Conservation (phyloP, 92 coral and sea anemone genomes). For the Virgularia gustaviana region DNA sequence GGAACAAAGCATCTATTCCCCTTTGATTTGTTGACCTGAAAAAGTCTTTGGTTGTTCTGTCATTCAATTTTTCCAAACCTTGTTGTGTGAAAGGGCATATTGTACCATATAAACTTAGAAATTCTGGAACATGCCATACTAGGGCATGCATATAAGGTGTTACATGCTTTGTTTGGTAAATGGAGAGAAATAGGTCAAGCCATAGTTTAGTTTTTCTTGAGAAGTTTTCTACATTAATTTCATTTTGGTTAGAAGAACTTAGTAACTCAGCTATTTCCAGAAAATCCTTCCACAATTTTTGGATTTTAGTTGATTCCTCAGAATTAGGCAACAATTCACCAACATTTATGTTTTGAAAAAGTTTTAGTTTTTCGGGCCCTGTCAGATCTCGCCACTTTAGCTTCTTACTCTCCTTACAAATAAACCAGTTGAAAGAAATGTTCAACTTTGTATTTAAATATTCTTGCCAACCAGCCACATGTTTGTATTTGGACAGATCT, state of each 20-base stretch:
- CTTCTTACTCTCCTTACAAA: conserved; percentile 38
- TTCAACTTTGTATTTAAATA: conserved; percentile 31
- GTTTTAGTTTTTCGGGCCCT: conserved; percentile 39
- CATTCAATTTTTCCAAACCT: no score
- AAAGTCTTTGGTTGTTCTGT: conserved; percentile 51
- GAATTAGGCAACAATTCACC: conserved; percentile 30
- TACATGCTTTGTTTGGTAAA: conserved; percentile 34
- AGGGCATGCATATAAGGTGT: conserved; percentile 40
- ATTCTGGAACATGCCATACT: conserved; percentile 40
- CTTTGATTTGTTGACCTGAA: conserved; percentile 55
- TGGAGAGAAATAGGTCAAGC: conserved; percentile 1
- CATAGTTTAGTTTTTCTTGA: conserved; percentile 15
- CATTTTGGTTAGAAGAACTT: conserved; percentile 15
- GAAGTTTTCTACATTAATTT: conserved; percentile 17
- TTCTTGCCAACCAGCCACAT: conserved; percentile 22
- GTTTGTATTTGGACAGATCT: conserved; percentile 1
- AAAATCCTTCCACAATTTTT: conserved; percentile 28
- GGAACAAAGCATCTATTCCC: conserved; percentile 45
- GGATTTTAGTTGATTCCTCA: conserved; percentile 20
- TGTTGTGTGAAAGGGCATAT: conserved; percentile 45
- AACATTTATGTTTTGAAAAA: conserved; percentile 27
- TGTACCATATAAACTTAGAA: conserved; percentile 33
- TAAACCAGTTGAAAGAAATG: conserved; percentile 39
- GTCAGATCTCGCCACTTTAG: conserved; percentile 39
- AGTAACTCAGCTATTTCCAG: conserved; percentile 24